These are phyloP conservation scores for Lamellibrachia columna DNA, from an alignment of 2,888 invertebrate species.

Conservation along the genomic window DNA sequence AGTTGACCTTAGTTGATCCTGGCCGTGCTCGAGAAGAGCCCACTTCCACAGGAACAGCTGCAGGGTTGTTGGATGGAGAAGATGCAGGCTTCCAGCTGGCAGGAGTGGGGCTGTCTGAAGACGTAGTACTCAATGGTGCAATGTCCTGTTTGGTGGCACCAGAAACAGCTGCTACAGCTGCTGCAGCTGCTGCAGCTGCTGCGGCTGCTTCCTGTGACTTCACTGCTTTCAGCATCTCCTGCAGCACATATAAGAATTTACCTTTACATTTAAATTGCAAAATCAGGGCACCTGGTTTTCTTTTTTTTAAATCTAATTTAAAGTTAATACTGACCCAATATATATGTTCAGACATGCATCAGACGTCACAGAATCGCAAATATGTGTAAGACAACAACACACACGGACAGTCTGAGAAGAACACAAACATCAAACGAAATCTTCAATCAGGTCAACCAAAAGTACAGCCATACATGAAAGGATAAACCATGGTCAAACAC, in stretches of 20 bases:
- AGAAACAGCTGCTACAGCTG: neutral
- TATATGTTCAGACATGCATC: neutral
- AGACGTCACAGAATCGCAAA: neutral
- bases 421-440: neutral
- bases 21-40: neutral
- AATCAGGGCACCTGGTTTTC: too few species aligned
- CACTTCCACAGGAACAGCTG: neutral
- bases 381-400: neutral
- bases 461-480: neutral
- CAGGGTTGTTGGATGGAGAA: neutral
- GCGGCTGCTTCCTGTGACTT: slow-evolving; percentile 34
- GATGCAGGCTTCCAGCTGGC: neutral
- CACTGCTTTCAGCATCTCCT: slow-evolving; percentile 41
- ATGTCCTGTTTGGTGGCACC: neutral
- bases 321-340: neutral
- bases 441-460: neutral
- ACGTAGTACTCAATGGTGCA: slow-evolving; percentile 13
- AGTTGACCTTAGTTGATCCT: neutral
- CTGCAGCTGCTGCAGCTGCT: neutral
- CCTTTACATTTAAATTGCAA: too few species aligned
- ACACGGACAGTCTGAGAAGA: neutral
- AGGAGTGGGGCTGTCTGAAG: neutral
- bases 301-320: neutral
- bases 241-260: slow-evolving; percentile 13
- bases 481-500: neutral